Evolutionary conservation across 2,113 vertebrate genomes (phyloP).

Genomic region (Mormyrus lacerda): DNA sequence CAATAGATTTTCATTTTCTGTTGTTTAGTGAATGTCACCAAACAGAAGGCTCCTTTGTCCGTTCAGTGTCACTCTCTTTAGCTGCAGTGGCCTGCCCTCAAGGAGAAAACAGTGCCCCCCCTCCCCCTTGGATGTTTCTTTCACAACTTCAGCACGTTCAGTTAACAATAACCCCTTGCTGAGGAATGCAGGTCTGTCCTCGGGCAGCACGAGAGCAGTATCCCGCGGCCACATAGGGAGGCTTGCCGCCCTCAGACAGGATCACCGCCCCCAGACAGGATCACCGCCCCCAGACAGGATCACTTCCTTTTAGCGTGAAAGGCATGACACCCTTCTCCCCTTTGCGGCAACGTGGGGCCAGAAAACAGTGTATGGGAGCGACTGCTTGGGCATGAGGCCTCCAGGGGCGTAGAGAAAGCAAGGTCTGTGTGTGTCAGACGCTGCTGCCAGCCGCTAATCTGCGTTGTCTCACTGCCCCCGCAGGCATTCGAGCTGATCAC

Average conservation of each 20-base stretch:
- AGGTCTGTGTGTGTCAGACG: background rate
- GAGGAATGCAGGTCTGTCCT: background rate
- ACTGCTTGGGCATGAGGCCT: background rate
- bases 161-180: background rate
- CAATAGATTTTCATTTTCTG: background rate
- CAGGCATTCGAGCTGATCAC: constrained; percentile 91
- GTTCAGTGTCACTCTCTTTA: background rate
- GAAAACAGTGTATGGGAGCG: background rate
- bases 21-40: background rate
- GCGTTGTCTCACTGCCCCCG: constrained; percentile 4
- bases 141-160: constrained; percentile 10
- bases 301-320: background rate
- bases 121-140: background rate
- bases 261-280: background rate
- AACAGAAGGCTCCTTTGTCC: background rate
- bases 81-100: background rate
- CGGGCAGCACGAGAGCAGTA: constrained; percentile 11
- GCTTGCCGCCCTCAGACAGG: background rate
- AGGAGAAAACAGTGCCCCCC: background rate
- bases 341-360: background rate
- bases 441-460: background rate
- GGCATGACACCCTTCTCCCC: background rate
- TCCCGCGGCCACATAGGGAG: background rate
- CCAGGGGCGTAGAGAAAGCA: background rate
- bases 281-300: background rate